Percentiles rank a stretch among this genome's conserved stretches.
Evolutionary conservation across 1,140 invertebrate genomes (phyloP).

Genomic region (Asbolus verrucosus): DNA sequence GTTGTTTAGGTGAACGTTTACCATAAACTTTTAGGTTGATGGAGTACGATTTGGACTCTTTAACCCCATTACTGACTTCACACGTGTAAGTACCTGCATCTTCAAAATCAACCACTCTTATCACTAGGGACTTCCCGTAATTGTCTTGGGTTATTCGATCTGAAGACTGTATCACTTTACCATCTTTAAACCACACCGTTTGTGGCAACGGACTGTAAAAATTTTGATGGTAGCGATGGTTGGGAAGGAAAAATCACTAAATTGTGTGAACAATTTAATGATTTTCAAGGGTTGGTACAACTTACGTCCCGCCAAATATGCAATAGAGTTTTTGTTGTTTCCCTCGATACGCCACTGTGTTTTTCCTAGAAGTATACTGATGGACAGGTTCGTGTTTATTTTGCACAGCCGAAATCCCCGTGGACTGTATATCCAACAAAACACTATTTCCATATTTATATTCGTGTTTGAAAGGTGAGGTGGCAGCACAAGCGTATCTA

Average conservation of each 20-base stretch:
- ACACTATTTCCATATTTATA: constrained; percentile 92
- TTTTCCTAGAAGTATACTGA: constrained; percentile 88
- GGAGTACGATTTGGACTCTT: constrained; percentile 84
- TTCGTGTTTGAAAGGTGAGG: constrained; percentile 87
- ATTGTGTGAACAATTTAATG: too few species aligned
- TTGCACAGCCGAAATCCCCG: constrained; percentile 78
- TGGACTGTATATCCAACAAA: constrained; percentile 80
- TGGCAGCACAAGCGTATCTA: constrained; percentile 90
- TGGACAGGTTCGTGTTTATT: constrained; percentile 81
- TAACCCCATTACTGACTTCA: constrained; percentile 91
- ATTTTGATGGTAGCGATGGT: neutral
- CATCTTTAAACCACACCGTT: constrained; percentile 88
- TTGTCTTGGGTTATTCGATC: constrained; percentile 86
- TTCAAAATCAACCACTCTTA: constrained; percentile 85
- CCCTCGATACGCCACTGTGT: constrained; percentile 85
- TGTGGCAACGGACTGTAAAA: constrained; percentile 76
- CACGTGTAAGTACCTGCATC: constrained; percentile 92
- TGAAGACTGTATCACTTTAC: constrained; percentile 72
- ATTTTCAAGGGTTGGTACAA: too few species aligned
- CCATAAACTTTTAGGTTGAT: constrained; percentile 84
- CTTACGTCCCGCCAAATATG: constrained; percentile 91
- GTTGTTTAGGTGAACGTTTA: constrained; percentile 58
- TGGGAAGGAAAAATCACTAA: too few species aligned
- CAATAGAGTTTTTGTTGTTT: constrained; percentile 87
- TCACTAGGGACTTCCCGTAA: constrained; percentile 92